Percentiles rank a stretch among this genome's conserved stretches.
These are phyloP conservation scores for Troilus luridus DNA, from an alignment of 2,888 invertebrate species.

Conservation along the genomic window DNA sequence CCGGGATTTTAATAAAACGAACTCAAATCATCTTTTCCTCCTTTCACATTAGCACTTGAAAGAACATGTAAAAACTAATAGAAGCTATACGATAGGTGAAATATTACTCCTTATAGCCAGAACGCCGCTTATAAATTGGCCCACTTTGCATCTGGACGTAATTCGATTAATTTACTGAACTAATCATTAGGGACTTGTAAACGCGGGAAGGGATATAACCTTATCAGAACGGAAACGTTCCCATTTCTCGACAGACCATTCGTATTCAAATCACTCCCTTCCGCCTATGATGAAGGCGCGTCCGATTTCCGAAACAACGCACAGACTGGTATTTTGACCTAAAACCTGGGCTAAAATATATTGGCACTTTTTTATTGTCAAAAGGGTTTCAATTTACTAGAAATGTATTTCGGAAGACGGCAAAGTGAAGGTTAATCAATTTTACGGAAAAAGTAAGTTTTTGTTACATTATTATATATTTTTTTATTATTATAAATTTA, in stretches of 20 bases:
- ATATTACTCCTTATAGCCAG: neutral
- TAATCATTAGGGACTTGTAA: neutral
- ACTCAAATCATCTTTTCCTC: neutral
- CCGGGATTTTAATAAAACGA: neutral
- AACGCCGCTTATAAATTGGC: neutral
- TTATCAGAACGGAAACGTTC: slow-evolving; percentile 10
- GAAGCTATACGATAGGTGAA: neutral
- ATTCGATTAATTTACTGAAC: slow-evolving; percentile 31
- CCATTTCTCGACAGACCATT: neutral
- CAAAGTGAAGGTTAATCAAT: no score
- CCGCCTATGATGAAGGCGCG: neutral
- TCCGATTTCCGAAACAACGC: neutral
- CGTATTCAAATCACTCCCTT: slow-evolving; percentile 4
- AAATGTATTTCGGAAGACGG: no score
- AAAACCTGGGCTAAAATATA: no score
- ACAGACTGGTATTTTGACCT: no score
- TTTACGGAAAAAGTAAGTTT: no score
- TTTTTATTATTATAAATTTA: no score
- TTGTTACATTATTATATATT: no score
- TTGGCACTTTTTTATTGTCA: no score
- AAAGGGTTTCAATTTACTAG: no score
- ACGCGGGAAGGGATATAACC: neutral
- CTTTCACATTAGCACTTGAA: neutral
- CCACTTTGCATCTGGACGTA: neutral
- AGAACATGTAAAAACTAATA: neutral